Percentiles rank a stretch among this genome's conserved stretches.
Conservation (phyloP, 2,888 invertebrate genomes). For the Lacanobia wlatinum region DNA sequence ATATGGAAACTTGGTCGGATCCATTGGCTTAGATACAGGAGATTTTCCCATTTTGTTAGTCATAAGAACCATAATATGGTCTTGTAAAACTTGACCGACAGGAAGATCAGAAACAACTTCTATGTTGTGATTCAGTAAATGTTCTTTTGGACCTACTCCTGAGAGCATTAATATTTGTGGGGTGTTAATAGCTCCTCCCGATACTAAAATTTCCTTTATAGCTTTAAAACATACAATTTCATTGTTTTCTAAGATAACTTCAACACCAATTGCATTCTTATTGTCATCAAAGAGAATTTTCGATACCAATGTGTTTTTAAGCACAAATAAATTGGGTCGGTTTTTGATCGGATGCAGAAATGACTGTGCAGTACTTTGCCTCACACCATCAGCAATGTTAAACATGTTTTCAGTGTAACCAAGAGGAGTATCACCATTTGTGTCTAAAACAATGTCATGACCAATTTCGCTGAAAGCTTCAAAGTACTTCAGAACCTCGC, state of each 20-base stretch:
- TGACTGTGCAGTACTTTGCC: conserved; percentile 86
- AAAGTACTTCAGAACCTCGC: conserved; percentile 66
- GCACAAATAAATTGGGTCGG: conserved; percentile 75
- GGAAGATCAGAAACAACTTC: conserved; percentile 78
- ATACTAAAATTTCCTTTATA: conserved; percentile 85
- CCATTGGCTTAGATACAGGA: conserved; percentile 72
- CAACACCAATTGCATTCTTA: conserved; percentile 84
- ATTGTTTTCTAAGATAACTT: conserved; percentile 73
- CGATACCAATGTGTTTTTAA: conserved; percentile 85
- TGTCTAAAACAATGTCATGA: conserved; percentile 72
- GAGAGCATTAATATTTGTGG: conserved; percentile 87
- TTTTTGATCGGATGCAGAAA: conserved; percentile 79
- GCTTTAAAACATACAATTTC: conserved; percentile 67
- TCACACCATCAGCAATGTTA: conserved; percentile 81
- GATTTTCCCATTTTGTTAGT: conserved; percentile 63
- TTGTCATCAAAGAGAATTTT: conserved; percentile 85
- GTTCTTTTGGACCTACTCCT: conserved; percentile 83
- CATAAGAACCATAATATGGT: conserved; percentile 79
- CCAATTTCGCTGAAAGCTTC: conserved; percentile 84
- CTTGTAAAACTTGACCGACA: conserved; percentile 85
- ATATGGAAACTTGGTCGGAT: conserved; percentile 71
- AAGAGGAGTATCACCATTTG: conserved; percentile 78
- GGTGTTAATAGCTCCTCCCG: conserved; percentile 85
- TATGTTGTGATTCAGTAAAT: conserved; percentile 76
- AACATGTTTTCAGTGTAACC: conserved; percentile 85